Evolutionary conservation across 1,140 invertebrate species (phyloP).

Genomic region (Palaemon carinicauda): DNA sequence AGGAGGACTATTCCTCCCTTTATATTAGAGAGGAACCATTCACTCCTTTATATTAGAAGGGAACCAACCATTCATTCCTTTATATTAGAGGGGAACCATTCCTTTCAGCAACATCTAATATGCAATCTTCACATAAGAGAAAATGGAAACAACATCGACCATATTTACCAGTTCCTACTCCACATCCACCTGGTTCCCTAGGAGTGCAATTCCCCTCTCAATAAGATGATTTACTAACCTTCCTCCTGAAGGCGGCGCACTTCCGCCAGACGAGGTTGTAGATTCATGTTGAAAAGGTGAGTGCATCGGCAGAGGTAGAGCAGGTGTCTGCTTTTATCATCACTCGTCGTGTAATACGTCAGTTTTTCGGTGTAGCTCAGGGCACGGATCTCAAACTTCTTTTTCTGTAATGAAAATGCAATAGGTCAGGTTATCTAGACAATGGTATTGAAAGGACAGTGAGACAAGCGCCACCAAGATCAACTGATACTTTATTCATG

Average conservation of each 20-base stretch:
- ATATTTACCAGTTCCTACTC: too few species aligned
- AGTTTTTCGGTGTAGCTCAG: constrained; percentile 79
- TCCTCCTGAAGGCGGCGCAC: constrained; percentile 80
- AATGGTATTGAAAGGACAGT: neutral
- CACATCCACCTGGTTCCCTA: too few species aligned
- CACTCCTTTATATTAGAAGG: too few species aligned
- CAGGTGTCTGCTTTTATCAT: constrained; percentile 91
- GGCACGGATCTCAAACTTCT: constrained; percentile 94
- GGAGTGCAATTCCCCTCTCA: neutral
- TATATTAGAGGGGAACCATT: too few species aligned
- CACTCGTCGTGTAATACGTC: constrained; percentile 86
- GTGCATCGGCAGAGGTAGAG: constrained; percentile 88
- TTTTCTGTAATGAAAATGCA: constrained; percentile 71
- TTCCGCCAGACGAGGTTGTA: constrained; percentile 83
- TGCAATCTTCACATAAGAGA: neutral
- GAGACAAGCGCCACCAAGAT: too few species aligned
- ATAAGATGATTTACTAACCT: constrained; percentile 66
- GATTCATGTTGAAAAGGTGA: constrained; percentile 93
- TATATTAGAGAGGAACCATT: too few species aligned
- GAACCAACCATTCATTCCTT: too few species aligned
- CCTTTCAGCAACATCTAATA: neutral
- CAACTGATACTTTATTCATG: too few species aligned
- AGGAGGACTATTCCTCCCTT: too few species aligned
- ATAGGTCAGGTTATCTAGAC: neutral
- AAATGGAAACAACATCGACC: neutral